Base-by-base conservation (phyloP, 2,113 vertebrate species). In the Eulacestoma nigropectus region DNA sequence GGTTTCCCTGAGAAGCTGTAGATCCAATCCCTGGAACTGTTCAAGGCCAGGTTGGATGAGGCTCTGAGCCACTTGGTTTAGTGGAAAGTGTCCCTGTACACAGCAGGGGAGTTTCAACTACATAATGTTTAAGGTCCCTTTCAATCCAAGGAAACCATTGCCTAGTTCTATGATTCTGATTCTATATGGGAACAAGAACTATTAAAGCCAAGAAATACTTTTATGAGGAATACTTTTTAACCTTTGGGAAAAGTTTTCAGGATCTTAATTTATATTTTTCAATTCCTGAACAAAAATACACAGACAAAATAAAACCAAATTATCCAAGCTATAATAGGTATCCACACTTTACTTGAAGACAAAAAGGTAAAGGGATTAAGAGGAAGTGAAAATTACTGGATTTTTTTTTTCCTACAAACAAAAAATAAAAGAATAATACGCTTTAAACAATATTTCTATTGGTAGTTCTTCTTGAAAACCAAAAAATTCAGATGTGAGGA, bases 361-460 rank as follows among this genome's bases (percentile, higher is more conserved):
- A 84, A 81, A 46, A 65, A 9, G 41, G 6, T 30, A 52, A 77
- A 78, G 1, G 1, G 2, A 37, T 18, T 65, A 63, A 77, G 16
- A 19, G 7, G 7, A 67, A 78, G 17, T 29, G 19, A 67, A 33
- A 70, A 39, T 10, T 52, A 8, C 11, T 49, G 42, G 4, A 3
- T 0, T 1, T 1, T 29, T 50, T 50, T 49, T 15, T 8, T 1
- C 27, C 5, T 16, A 1, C 3, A 57, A 80, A 39, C 6, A 49
- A 83, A 23, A 8, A 63, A 32, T 13, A 14, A 52, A 59, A 6
- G 33, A 42, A 67, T 42, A 37, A 29, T 35, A 35, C 4, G 0
- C 4, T 72, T 72, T 83, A 68, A 83, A n/a, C 14, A 72, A 39
- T 6, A 37, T 19, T 82, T 63, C 7, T 75, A 9, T 29, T 29